phyloP scores from a whole-genome alignment of 2,888 invertebrate genomes.

The Oligia strigilis region DNA sequence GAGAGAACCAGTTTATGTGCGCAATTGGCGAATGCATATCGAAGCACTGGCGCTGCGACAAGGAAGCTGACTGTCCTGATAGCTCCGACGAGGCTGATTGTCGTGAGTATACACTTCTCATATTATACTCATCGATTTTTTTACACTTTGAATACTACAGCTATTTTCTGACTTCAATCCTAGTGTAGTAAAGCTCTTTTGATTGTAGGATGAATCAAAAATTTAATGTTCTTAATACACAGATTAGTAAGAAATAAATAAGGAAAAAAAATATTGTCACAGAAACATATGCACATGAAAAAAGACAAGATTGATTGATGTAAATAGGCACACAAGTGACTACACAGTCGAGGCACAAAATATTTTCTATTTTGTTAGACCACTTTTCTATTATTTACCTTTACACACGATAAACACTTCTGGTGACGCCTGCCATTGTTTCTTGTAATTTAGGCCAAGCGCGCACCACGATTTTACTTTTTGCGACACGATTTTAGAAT shows the following conservation, averaged over 20 bases:
- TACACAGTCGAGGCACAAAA: background rate
- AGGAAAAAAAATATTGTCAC: background rate
- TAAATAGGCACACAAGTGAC: background rate
- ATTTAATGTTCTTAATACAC: background rate
- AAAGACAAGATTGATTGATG: background rate
- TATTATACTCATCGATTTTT: background rate
- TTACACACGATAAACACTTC: background rate
- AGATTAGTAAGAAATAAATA: background rate
- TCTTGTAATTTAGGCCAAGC: background rate
- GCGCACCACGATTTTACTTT: too few species aligned
- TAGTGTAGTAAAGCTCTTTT: background rate
- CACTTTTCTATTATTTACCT: background rate
- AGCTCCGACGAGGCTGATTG: slow-evolving; percentile 94
- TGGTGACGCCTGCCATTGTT: background rate
- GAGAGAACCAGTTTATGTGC: slow-evolving; percentile 93
- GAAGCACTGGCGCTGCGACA: slow-evolving; percentile 94
- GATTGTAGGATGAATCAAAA: background rate
- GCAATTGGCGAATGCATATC: slow-evolving; percentile 94
- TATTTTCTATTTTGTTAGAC: background rate
- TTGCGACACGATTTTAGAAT: too few species aligned
- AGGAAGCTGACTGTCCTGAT: slow-evolving; percentile 94
- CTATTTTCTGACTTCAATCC: background rate
- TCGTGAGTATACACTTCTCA: slow-evolving; percentile 83
- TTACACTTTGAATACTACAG: background rate
- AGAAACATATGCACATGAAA: background rate